These are phyloP conservation scores for Pangasius macronema DNA, from an alignment of 2,797 vertebrate species.

Conservation along the genomic window DNA sequence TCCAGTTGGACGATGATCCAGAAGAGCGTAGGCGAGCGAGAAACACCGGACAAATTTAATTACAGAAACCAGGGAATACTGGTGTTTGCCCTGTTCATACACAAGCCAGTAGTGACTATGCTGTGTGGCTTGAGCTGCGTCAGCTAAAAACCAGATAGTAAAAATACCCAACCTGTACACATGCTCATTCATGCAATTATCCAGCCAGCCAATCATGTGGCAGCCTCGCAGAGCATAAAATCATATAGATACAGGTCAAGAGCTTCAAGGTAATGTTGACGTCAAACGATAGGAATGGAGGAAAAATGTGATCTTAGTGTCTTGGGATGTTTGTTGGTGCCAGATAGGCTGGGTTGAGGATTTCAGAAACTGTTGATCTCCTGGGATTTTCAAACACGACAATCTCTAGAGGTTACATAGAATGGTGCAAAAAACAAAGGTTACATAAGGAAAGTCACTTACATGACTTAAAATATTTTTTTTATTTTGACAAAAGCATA, in stretches of 20 bases:
- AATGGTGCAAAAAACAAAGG: neutral
- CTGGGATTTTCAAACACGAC: neutral
- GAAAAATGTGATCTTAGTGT: neutral
- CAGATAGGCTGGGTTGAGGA: neutral
- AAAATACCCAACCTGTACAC: neutral
- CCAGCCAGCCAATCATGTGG: neutral
- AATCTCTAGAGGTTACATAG: neutral
- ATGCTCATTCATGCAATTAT: neutral
- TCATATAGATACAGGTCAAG: neutral
- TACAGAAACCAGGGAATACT: neutral
- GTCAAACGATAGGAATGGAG: neutral
- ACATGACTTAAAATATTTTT: neutral
- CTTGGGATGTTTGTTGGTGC: neutral
- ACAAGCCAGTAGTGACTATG: neutral
- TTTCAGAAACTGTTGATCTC: neutral
- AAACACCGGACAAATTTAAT: neutral
- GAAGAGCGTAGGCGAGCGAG: neutral
- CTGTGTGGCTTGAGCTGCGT: neutral
- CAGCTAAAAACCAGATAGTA: neutral
- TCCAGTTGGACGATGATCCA: neutral
- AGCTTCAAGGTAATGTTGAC: neutral
- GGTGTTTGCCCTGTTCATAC: neutral
- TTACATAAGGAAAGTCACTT: neutral
- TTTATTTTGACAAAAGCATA: neutral
- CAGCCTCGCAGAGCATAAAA: neutral